phyloP scores from a whole-genome alignment of 2,797 vertebrate species.

The Babyrousa celebensis region DNA sequence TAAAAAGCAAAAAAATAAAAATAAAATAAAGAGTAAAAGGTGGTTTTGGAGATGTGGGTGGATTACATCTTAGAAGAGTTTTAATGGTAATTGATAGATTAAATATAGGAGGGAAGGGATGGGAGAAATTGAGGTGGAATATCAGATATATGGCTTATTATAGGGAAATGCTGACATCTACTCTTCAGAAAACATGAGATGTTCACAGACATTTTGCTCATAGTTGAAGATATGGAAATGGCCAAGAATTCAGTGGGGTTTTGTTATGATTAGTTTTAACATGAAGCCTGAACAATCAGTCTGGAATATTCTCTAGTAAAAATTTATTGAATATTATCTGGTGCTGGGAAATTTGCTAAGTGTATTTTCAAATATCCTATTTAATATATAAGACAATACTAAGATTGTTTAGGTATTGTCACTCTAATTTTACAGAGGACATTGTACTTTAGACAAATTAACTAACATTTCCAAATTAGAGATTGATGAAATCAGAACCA shows the following conservation, averaged over 20 bases:
- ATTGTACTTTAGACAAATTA: neutral
- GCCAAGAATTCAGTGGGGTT: neutral
- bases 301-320: neutral
- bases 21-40: accelerated
- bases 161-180: neutral
- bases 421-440: neutral
- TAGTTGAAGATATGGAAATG: neutral
- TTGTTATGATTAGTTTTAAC: neutral
- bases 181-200: neutral
- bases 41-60: neutral
- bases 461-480: neutral
- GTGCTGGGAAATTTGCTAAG: neutral
- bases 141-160: neutral
- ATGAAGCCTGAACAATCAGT: neutral
- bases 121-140: neutral
- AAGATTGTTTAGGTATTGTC: neutral
- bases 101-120: neutral
- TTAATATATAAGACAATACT: neutral
- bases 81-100: neutral
- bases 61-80: neutral
- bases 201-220: neutral
- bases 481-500: neutral
- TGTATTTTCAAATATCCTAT: neutral
- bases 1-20: too few species aligned
- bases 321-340: neutral